phyloP scores from a whole-genome alignment of 2,113 vertebrate genomes.

The Scomber colias region DNA sequence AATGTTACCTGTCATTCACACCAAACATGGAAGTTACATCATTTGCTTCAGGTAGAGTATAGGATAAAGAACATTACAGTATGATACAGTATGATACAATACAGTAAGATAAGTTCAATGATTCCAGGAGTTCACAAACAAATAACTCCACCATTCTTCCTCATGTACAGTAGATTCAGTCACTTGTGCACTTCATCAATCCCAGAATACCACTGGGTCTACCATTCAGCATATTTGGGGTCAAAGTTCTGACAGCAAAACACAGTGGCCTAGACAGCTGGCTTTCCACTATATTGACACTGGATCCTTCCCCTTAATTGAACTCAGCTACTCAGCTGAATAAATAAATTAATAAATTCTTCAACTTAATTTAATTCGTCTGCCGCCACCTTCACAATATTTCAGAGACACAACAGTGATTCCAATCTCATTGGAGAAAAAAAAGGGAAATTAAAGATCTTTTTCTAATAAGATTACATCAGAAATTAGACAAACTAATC shows the following conservation, averaged over 20 bases:
- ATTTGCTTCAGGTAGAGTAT: neutral
- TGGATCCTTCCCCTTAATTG: constrained; percentile 9
- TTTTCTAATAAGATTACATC: neutral
- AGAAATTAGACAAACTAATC: no score
- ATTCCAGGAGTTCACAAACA: neutral
- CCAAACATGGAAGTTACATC: neutral
- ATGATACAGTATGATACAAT: no score
- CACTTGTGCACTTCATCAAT: no score
- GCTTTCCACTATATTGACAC: neutral
- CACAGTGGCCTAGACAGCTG: no score
- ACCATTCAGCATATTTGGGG: no score
- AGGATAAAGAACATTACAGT: neutral
- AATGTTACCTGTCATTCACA: neutral
- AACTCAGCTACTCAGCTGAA: neutral
- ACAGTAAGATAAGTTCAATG: no score
- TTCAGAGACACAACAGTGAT: neutral
- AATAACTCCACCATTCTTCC: no score
- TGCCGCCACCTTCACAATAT: neutral
- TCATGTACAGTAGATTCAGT: no score
- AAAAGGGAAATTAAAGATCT: neutral
- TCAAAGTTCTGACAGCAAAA: neutral
- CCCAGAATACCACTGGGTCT: no score
- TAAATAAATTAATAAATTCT: constrained; percentile 3
- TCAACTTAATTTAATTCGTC: neutral
- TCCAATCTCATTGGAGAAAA: neutral